A percentile compares a stretch with the other conserved stretches of the same genome.
phyloP scores from a whole-genome alignment of 2,113 vertebrate species.

The Tautogolabrus adspersus region DNA sequence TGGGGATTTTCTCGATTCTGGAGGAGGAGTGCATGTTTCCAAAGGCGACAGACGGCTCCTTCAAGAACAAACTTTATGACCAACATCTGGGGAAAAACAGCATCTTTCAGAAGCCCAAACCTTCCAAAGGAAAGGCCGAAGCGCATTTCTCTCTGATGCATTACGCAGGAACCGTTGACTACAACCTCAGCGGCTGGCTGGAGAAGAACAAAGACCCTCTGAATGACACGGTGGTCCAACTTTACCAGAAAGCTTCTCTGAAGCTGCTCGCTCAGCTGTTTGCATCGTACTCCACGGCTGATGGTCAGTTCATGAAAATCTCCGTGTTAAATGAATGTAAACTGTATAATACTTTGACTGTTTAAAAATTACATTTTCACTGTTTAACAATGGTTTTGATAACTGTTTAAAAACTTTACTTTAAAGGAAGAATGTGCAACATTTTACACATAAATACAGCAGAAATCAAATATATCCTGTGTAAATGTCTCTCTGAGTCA shows the following conservation, averaged over 20 bases:
- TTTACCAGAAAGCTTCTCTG: conserved; percentile 79
- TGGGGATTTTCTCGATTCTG: conserved; percentile 68
- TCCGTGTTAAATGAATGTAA: no score
- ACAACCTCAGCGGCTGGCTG: conserved; percentile 78
- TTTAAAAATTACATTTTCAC: no score
- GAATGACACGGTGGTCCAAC: conserved; percentile 80
- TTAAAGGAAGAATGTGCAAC: no score
- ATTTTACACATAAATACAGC: no score
- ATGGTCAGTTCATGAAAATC: not conserved
- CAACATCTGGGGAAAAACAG: conserved; percentile 89
- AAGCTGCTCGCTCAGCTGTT: conserved; percentile 82
- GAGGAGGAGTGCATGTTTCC: conserved; percentile 80
- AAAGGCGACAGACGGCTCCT: conserved; percentile 85
- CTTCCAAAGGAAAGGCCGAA: conserved; percentile 86
- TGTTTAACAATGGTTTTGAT: no score
- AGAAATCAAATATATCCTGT: no score
- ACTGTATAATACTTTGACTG: conserved; percentile 37
- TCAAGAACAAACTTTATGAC: conserved; percentile 93
- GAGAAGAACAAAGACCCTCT: conserved; percentile 82
- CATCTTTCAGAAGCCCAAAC: conserved; percentile 91
- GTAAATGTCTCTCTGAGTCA: no score
- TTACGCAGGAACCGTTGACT: conserved; percentile 85
- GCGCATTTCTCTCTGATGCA: conserved; percentile 89
- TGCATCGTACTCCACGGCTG: conserved; percentile 65
- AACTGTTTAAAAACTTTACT: no score